Percentiles rank a stretch among this genome's conserved stretches.
Evolutionary conservation across 2,113 vertebrate genomes (phyloP).

Genomic region (Nymphicus hollandicus): DNA sequence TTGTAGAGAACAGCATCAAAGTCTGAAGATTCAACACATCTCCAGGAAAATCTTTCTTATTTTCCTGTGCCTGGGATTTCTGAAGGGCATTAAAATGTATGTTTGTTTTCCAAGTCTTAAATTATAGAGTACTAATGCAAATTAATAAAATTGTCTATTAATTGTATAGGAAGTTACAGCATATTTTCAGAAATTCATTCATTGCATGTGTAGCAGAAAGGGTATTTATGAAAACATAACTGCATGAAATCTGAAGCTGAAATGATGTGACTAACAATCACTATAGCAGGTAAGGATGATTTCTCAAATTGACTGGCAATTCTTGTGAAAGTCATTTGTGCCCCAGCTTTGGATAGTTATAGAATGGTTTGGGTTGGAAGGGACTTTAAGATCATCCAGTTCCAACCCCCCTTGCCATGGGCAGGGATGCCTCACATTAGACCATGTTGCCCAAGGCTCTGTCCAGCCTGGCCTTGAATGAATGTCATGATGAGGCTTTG

Average conservation of each 20-base stretch:
- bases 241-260: background rate
- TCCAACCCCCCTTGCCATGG: background rate
- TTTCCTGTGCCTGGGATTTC: background rate
- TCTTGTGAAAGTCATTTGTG: background rate
- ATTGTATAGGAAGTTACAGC: background rate
- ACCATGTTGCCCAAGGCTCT: background rate
- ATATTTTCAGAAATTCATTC: background rate
- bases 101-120: background rate
- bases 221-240: slow-evolving; percentile 8
- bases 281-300: background rate
- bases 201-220: background rate
- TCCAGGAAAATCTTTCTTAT: background rate
- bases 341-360: background rate
- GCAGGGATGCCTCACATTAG: background rate
- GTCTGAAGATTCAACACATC: background rate
- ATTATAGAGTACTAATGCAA: background rate
- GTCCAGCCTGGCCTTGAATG: background rate
- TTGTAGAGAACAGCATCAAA: background rate
- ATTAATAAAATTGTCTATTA: background rate
- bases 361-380: background rate
- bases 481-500: background rate
- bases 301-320: background rate
- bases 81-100: background rate
- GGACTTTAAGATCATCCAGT: background rate
- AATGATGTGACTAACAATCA: background rate